Evolutionary conservation across 2,113 vertebrate genomes (phyloP).

Genomic region (Microtus oregoni): DNA sequence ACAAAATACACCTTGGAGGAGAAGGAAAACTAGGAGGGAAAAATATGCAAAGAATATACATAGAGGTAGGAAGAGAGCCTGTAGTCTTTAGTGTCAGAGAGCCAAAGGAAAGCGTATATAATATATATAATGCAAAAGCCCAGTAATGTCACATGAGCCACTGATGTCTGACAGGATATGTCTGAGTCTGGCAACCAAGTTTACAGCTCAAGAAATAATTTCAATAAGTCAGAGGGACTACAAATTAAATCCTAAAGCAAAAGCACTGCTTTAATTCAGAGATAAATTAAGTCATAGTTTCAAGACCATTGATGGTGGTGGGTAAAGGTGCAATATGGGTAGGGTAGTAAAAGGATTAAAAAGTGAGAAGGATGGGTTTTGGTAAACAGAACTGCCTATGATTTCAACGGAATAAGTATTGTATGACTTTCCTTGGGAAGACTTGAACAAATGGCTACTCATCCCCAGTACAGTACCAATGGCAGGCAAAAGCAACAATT

Average conservation of each 20-base stretch:
- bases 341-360: background rate
- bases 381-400: conserved; percentile 27
- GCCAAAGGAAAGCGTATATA: background rate
- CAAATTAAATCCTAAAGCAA: background rate
- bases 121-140: background rate
- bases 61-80: background rate
- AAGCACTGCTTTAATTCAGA: conserved; percentile 34
- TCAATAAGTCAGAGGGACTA: background rate
- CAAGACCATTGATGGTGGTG: background rate
- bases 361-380: background rate
- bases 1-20: background rate
- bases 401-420: conserved; percentile 1
- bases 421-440: background rate
- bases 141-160: background rate
- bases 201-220: conserved; percentile 25
- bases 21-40: background rate
- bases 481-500: background rate
- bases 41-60: conserved; percentile 9
- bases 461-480: background rate
- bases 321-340: background rate
- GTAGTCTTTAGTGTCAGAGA: background rate
- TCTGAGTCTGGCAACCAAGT: conserved; percentile 42
- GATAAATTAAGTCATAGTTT: background rate
- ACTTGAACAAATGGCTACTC: background rate
- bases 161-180: background rate